phyloP scores from a whole-genome alignment of 2,797 vertebrate species.

The Hirundo rustica region DNA sequence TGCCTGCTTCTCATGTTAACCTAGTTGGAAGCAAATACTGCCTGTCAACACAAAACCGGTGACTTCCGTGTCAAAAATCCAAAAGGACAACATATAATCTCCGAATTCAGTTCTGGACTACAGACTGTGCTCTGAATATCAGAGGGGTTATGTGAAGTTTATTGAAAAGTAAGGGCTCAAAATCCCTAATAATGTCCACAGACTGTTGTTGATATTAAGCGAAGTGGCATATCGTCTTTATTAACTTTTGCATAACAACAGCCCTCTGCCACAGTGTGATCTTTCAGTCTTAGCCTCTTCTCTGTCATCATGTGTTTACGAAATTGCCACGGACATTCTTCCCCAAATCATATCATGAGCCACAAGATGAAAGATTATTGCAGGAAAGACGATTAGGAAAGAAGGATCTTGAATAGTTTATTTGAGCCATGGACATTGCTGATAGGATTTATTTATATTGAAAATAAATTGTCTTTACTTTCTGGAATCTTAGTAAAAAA shows the following conservation, averaged over 20 bases:
- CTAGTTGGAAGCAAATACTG: neutral
- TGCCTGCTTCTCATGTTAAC: neutral
- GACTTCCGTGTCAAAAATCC: constrained; percentile 1
- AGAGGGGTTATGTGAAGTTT: neutral
- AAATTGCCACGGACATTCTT: constrained; percentile 44
- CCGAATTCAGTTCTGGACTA: neutral
- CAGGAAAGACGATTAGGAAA: constrained; percentile 58
- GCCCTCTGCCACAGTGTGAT: neutral
- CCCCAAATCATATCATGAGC: constrained; percentile 53
- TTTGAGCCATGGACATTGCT: neutral
- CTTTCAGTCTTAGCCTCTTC: constrained; percentile 18
- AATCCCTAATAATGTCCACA: neutral
- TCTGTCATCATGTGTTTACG: neutral
- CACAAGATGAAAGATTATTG: constrained; percentile 72
- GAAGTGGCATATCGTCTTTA: neutral
- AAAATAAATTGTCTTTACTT: constrained; percentile 52
- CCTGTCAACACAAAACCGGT: neutral
- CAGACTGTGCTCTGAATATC: constrained; percentile 6
- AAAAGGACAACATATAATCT: neutral
- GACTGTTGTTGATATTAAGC: neutral
- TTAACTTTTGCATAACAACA: constrained; percentile 12
- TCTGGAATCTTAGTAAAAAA: constrained; percentile 33
- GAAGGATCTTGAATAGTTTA: constrained; percentile 59
- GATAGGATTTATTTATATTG: constrained; percentile 54
- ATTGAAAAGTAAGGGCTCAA: constrained; percentile 15